These are phyloP conservation scores for Temnothorax unifasciatus DNA, from an alignment of 2,888 invertebrate genomes.

Conservation along the genomic window DNA sequence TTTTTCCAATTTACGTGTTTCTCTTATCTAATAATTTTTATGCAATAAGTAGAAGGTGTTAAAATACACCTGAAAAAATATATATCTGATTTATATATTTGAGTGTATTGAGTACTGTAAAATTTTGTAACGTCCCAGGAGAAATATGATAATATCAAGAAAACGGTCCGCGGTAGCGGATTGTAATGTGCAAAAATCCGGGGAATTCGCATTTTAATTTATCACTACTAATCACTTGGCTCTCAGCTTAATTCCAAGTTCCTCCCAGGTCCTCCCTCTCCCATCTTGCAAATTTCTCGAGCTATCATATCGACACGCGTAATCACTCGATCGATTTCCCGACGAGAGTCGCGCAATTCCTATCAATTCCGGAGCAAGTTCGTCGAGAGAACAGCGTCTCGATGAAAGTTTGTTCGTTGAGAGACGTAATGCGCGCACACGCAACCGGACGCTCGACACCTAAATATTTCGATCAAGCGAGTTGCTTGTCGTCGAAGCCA, in stretches of 20 bases:
- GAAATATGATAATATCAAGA: background rate
- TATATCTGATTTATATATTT: background rate
- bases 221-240: conserved; percentile 17
- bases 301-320: background rate
- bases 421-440: background rate
- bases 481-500: conserved; percentile 7
- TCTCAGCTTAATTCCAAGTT: conserved; percentile 25
- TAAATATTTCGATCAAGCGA: conserved; percentile 29
- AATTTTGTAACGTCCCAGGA: background rate
- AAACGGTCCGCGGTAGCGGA: background rate
- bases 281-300: background rate
- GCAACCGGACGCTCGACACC: background rate
- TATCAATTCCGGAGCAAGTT: background rate
- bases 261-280: background rate
- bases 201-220: conserved; percentile 20
- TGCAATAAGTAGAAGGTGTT: background rate
- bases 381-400: conserved; percentile 62
- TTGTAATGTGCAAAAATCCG: conserved; percentile 3
- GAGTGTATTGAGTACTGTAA: background rate
- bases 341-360: conserved; percentile 19
- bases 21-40: background rate
- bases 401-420: conserved; percentile 53
- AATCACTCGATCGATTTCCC: background rate
- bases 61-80: background rate
- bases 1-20: background rate